Evolutionary conservation across 2,113 vertebrate species (phyloP).

Genomic region (Melospiza melodia): DNA sequence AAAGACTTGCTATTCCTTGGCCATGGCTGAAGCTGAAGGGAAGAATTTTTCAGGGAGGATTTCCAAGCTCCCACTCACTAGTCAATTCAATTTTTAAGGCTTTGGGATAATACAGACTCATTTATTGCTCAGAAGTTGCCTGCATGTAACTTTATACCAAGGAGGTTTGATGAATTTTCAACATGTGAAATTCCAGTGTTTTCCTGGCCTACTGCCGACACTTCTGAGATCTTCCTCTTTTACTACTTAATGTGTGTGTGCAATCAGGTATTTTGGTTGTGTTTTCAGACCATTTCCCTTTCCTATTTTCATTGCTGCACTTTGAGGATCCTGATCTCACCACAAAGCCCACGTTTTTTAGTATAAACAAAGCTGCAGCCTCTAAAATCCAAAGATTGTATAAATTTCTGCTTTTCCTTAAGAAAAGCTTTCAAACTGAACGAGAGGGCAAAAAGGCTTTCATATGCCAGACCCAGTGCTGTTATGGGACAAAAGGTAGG

Average conservation of each 20-base stretch:
- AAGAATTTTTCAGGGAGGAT: background rate
- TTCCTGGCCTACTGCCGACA: background rate
- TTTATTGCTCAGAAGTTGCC: background rate
- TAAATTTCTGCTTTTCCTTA: background rate
- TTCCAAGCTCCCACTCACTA: background rate
- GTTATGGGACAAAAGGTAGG: background rate
- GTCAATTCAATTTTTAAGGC: background rate
- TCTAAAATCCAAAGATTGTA: background rate
- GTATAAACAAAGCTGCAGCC: background rate
- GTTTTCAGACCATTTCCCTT: background rate
- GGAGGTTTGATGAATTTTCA: background rate
- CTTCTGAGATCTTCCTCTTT: background rate
- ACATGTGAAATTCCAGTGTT: background rate
- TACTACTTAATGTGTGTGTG: background rate
- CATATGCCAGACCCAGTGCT: fast-evolving
- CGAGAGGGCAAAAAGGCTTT: background rate
- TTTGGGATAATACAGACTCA: background rate
- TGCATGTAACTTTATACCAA: background rate
- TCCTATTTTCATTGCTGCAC: background rate
- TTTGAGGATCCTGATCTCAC: background rate
- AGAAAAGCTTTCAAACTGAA: background rate
- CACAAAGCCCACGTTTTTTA: background rate
- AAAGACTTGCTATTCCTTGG: background rate
- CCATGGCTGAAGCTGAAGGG: background rate
- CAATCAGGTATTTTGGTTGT: background rate